phyloP scores from a whole-genome alignment of 1,140 invertebrate genomes.

The Araneus ventricosus region DNA sequence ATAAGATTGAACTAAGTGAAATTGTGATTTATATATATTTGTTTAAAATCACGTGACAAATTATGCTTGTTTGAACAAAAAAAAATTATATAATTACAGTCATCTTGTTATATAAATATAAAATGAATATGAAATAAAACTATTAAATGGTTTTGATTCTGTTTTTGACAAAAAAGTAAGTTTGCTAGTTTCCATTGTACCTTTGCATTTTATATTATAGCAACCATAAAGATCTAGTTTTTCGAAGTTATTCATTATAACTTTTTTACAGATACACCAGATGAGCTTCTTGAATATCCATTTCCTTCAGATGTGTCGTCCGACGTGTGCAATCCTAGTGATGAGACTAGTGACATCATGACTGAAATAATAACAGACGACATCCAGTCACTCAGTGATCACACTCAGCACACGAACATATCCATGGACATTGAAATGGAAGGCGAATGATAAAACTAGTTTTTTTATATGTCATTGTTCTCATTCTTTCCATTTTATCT shows the following conservation, averaged over 20 bases:
- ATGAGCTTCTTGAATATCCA: conserved; percentile 67
- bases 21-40: too few species aligned
- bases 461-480: neutral
- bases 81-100: too few species aligned
- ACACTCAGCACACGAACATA: conserved; percentile 46
- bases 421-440: conserved; percentile 75
- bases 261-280: conserved; percentile 57
- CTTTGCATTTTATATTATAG: too few species aligned
- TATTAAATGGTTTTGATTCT: too few species aligned
- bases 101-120: too few species aligned
- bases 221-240: too few species aligned
- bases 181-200: too few species aligned
- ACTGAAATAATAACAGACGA: conserved; percentile 67
- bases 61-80: too few species aligned
- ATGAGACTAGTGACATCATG: conserved; percentile 62
- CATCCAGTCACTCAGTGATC: conserved; percentile 62
- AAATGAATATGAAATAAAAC: too few species aligned
- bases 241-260: neutral
- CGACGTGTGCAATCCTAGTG: conserved; percentile 5
- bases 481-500: neutral
- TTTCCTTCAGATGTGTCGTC: conserved; percentile 40
- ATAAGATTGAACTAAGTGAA: too few species aligned
- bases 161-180: too few species aligned
- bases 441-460: neutral
- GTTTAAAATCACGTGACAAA: too few species aligned